A percentile compares a stretch with the other conserved stretches of the same genome.
Evolutionary conservation across 2,888 invertebrate genomes (phyloP).

Genomic region (Pasiphila rectangulata): DNA sequence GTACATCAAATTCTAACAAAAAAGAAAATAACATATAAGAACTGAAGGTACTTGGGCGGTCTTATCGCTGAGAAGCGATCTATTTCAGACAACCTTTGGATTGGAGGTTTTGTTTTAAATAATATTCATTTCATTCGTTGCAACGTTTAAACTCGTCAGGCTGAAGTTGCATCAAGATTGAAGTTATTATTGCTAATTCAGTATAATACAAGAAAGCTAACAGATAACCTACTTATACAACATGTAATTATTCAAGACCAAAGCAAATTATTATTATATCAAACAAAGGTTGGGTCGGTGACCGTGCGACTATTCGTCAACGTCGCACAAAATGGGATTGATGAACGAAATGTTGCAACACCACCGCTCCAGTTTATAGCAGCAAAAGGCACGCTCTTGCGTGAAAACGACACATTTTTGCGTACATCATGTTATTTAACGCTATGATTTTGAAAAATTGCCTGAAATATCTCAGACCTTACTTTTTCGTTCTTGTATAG

Average conservation of each 20-base stretch:
- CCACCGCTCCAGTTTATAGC: slow-evolving; percentile 48
- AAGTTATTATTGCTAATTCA: not conserved
- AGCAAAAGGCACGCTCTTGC: slow-evolving; percentile 29
- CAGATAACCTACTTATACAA: not conserved
- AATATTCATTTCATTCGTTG: no score
- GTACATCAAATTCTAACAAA: no score
- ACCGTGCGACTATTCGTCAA: slow-evolving; percentile 52
- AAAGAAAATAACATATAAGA: no score
- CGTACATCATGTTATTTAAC: not conserved
- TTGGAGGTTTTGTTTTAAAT: not conserved
- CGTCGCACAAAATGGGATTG: slow-evolving; percentile 46
- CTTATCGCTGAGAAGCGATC: no score
- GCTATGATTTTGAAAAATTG: not conserved
- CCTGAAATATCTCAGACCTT: no score
- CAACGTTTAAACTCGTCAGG: no score
- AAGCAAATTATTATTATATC: slow-evolving; percentile 13
- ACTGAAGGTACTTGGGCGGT: no score
- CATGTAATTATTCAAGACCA: not conserved
- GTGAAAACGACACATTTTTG: slow-evolving; percentile 4
- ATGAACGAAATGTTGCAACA: slow-evolving; percentile 52
- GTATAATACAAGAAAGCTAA: not conserved
- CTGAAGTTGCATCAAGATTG: no score
- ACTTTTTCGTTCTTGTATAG: no score
- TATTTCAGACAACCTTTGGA: no score
- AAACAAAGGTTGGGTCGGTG: slow-evolving; percentile 44